Evolutionary conservation across 2,797 vertebrate species (phyloP).

Genomic region (Phoebastria nigripes): DNA sequence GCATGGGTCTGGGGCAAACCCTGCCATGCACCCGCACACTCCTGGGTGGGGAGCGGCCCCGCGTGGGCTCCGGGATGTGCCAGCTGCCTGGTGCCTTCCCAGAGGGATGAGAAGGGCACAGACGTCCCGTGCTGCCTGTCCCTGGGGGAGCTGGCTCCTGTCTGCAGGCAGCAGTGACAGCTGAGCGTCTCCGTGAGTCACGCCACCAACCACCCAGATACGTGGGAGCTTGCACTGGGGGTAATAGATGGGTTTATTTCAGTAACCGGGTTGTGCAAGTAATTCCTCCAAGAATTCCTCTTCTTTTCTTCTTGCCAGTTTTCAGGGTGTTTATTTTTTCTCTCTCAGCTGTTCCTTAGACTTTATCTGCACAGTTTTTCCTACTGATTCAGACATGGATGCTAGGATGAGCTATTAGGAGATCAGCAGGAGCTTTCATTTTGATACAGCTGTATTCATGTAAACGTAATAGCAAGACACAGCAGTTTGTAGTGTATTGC

Average conservation of each 20-base stretch:
- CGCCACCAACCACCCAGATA: not conserved
- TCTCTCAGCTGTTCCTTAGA: not conserved
- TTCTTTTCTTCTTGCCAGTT: not conserved
- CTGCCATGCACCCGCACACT: rapidly evolving
- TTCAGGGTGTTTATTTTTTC: not conserved
- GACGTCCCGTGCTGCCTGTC: rapidly evolving
- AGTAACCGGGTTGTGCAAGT: not conserved
- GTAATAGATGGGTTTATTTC: not conserved
- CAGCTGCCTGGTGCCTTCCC: rapidly evolving
- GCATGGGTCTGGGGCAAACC: not conserved
- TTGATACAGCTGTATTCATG: not conserved
- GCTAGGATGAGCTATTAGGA: not conserved
- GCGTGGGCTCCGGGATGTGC: rapidly evolving
- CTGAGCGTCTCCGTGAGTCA: not conserved
- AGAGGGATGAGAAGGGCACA: not conserved
- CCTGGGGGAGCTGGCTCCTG: not conserved
- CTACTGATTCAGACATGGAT: not conserved
- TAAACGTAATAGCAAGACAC: not conserved
- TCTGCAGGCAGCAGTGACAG: not conserved
- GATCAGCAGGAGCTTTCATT: not conserved
- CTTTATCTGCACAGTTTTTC: not conserved
- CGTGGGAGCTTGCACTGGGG: not conserved
- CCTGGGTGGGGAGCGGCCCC: not conserved
- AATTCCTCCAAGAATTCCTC: not conserved
- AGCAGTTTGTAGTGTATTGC: not conserved